Conservation (phyloP, 2,797 vertebrate genomes). For the Pipistrellus pipistrellus region DNA sequence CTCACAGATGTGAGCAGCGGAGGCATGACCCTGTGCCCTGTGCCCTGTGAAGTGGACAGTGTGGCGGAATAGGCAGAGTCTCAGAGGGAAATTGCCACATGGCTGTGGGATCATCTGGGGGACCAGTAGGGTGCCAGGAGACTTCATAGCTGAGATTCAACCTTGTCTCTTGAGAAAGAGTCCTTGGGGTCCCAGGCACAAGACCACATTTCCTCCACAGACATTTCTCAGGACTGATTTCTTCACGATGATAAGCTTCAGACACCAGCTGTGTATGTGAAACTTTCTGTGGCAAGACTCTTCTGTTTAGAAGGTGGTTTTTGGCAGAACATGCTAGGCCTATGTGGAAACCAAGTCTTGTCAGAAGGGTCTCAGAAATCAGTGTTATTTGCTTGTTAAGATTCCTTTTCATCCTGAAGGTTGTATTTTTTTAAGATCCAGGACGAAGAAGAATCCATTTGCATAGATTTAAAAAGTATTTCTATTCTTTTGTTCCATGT, state of each 20-base stretch:
- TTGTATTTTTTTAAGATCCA: constrained; percentile 15
- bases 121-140: background rate
- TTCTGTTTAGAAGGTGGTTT: constrained; percentile 41
- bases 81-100: background rate
- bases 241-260: background rate
- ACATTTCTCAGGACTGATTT: background rate
- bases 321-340: constrained; percentile 21
- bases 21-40: too few relatives aligned
- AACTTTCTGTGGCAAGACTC: background rate
- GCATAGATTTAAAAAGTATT: background rate
- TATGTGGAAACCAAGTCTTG: background rate
- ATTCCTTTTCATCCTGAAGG: background rate
- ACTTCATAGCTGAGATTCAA: background rate
- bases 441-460: constrained; percentile 13
- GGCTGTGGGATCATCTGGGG: background rate
- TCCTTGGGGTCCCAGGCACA: background rate
- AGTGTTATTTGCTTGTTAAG: constrained; percentile 35
- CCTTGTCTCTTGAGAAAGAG: constrained; percentile 19
- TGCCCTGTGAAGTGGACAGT: background rate
- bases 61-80: background rate
- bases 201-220: constrained; percentile 2
- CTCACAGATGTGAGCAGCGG: background rate
- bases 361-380: constrained; percentile 1
- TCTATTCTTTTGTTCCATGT: background rate
- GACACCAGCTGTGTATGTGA: constrained; percentile 36